Evolutionary conservation across 2,888 invertebrate species (phyloP), one percentile per base, ranked within the genome.

Genomic region (Drosophila villosipedis): DNA sequence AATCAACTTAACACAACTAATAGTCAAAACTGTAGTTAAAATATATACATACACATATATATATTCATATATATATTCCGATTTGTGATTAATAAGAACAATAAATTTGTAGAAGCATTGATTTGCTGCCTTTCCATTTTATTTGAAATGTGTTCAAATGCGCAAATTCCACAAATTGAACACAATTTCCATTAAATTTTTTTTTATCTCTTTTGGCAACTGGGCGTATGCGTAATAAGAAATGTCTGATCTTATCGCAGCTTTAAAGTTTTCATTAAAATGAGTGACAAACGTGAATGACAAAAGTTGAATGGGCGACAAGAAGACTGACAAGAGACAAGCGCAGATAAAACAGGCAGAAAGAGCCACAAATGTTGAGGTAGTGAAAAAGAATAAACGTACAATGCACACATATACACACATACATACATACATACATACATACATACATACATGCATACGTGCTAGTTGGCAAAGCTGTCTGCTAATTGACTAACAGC

Each of bases 311-410:
- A 74, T 63, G 62, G 55, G 59, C 59, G 62, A 62, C 52, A 54
- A 16, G 50, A 28, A n/a, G 22, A 19, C 0, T 19, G 28, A 33
- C 22, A 33, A 54, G 12, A 53, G 31, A 22, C 4, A 12, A 31
- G 14, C 35, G 22, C 28, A 54, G 47, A 65, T 47, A 22, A n/a
- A 33, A 50, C 30, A 33, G 31, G 33, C 43, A 59, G 31, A 31
- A 28, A 50, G 50, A 50, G 19, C 28, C 28, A 19, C 9, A 63
- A 65, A 63, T 77, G 67, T 80, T 79, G 78, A 71, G 76, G 76
- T 79, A 78, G 76, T 41, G 30, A 57, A 39, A 16, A 30, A n/a
- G n/a, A n/a, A 14, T 3, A 28, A 39, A 39, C 9, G 37, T 12
- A 28, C 2, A 62, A 33, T 25, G n/a, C 22, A 62, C 16, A 55